Evolutionary conservation across 2,888 invertebrate genomes (phyloP).

Genomic region (Acholoe squamosa): DNA sequence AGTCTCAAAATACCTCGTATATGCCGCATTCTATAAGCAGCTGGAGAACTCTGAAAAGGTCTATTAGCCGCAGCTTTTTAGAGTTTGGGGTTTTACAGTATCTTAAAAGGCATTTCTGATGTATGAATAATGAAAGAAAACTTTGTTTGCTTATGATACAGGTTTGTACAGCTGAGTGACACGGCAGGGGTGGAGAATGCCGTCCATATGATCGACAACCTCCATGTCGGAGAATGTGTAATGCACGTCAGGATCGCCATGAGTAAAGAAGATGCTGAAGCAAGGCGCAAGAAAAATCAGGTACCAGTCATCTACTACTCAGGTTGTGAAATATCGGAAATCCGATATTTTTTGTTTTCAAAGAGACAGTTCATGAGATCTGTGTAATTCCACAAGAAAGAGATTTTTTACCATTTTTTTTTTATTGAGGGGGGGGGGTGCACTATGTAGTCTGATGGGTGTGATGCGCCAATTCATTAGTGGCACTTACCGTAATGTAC

Average conservation of each 20-base stretch:
- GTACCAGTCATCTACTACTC: too few species aligned
- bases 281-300: background rate
- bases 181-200: slow-evolving; percentile 23
- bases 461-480: too few species aligned
- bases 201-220: background rate
- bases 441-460: too few species aligned
- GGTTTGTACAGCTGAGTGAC: background rate
- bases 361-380: background rate
- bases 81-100: too few species aligned
- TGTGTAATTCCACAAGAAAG: background rate
- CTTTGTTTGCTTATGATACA: too few species aligned
- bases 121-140: too few species aligned
- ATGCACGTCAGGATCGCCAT: background rate
- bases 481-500: too few species aligned
- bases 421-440: background rate
- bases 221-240: background rate
- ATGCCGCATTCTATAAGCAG: background rate
- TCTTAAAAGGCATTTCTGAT: too few species aligned
- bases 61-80: too few species aligned
- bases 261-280: background rate
- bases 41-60: background rate
- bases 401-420: background rate
- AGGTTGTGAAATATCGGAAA: background rate
- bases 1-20: too few species aligned
- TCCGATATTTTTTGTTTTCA: background rate